Conservation (phyloP, 2,888 invertebrate genomes). For the Drosophila limbata region DNA sequence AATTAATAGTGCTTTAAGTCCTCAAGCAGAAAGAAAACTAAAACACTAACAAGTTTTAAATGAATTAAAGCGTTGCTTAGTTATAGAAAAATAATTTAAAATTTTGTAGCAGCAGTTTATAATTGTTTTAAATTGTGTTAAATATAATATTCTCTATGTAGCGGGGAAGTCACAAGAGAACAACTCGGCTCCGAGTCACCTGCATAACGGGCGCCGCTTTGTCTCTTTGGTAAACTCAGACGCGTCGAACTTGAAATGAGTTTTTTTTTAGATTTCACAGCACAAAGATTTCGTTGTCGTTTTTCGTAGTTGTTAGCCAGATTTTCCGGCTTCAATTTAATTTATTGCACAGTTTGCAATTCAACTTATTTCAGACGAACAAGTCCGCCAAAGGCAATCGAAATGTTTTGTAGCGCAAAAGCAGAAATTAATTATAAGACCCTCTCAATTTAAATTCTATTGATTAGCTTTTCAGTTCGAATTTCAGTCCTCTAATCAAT, state of each 20-base stretch:
- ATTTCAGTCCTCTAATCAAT: neutral
- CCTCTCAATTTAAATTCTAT: neutral
- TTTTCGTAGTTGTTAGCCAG: constrained; percentile 9
- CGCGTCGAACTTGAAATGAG: constrained; percentile 53
- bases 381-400: neutral
- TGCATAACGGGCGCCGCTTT: constrained; percentile 12
- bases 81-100: too few relatives aligned
- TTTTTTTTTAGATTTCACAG: constrained; percentile 13
- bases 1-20: too few relatives aligned
- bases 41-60: neutral
- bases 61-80: neutral
- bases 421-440: neutral
- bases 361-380: constrained; percentile 7
- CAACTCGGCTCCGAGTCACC: constrained; percentile 3
- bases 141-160: neutral
- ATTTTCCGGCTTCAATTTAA: constrained; percentile 15
- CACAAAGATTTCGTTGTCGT: constrained; percentile 4
- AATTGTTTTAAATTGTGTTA: constrained; percentile 1
- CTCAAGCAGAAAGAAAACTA: neutral
- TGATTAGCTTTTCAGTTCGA: neutral
- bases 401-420: neutral
- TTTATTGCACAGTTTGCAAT: constrained; percentile 20
- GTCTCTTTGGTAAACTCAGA: constrained; percentile 31
- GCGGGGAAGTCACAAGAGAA: neutral
- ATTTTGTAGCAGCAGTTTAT: neutral